Percentiles rank a stretch among this genome's conserved stretches.
Conservation (phyloP, 1,140 invertebrate genomes). For the Heliconius himera region DNA sequence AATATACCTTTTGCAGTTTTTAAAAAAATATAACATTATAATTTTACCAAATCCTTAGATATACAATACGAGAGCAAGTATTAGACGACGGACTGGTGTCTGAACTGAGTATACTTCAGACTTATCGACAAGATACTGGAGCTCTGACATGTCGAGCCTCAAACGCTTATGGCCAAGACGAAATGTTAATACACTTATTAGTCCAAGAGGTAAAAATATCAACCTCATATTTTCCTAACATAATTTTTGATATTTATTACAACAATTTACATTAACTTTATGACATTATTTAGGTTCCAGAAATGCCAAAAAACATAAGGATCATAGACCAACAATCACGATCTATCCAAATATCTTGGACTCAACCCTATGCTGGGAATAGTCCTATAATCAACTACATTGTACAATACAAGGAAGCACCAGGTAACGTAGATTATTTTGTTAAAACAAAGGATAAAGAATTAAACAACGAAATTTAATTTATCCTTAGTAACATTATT, state of each 20-base stretch:
- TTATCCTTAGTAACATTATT: too few species aligned
- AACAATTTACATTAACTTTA: background rate
- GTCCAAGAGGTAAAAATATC: constrained; percentile 87
- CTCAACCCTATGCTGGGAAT: constrained; percentile 92
- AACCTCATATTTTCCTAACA: background rate
- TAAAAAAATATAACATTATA: background rate
- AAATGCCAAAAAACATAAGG: constrained; percentile 91
- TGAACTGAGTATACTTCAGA: constrained; percentile 91
- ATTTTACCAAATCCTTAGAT: constrained; percentile 71
- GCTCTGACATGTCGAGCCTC: constrained; percentile 93
- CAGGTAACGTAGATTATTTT: constrained; percentile 82
- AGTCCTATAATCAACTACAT: constrained; percentile 93
- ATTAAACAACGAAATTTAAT: background rate
- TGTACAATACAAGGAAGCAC: constrained; percentile 91
- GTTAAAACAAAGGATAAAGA: constrained; percentile 18
- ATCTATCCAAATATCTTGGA: constrained; percentile 92
- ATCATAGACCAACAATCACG: constrained; percentile 91
- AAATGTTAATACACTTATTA: constrained; percentile 94
- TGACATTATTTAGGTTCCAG: constrained; percentile 85
- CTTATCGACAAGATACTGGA: constrained; percentile 93
- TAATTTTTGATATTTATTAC: background rate
- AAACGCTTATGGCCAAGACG: constrained; percentile 94
- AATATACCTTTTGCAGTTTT: too few species aligned
- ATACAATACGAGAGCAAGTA: constrained; percentile 87
- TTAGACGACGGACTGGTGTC: constrained; percentile 91